phyloP scores from a whole-genome alignment of 2,113 vertebrate genomes.

The Spheniscus mendiculus region DNA sequence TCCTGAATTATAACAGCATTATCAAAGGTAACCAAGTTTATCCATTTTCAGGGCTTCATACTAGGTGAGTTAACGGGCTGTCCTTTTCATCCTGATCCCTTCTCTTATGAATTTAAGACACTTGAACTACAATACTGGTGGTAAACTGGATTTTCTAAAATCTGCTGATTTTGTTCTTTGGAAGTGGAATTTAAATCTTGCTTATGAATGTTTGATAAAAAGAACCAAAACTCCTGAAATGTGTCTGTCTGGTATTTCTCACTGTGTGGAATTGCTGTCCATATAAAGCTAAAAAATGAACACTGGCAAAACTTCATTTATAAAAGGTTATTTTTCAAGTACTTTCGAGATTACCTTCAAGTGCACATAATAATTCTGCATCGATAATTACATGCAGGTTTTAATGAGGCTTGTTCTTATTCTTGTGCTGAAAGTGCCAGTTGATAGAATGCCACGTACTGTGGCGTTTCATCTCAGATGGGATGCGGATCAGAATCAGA shows the following conservation, averaged over 20 bases:
- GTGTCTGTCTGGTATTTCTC: not conserved
- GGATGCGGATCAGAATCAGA: not conserved
- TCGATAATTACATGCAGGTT: not conserved
- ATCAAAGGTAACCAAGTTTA: not conserved
- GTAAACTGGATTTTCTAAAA: not conserved
- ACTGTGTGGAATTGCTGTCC: not conserved
- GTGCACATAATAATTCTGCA: not conserved
- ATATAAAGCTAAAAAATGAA: not conserved
- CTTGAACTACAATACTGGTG: not conserved
- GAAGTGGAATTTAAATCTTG: not conserved
- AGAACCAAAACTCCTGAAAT: not conserved
- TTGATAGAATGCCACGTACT: not conserved
- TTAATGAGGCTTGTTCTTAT: not conserved
- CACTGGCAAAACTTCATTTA: not conserved
- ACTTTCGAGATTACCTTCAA: not conserved
- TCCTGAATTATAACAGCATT: not conserved
- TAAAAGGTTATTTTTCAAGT: not conserved
- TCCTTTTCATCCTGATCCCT: not conserved
- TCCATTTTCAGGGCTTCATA: not conserved
- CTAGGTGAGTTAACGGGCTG: not conserved
- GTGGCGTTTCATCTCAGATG: not conserved
- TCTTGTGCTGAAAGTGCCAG: not conserved
- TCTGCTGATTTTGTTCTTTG: not conserved
- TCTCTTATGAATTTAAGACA: not conserved
- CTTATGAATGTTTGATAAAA: not conserved